These are phyloP conservation scores for Tonatia bakeri DNA, from an alignment of 2,113 vertebrate genomes.

Conservation along the genomic window DNA sequence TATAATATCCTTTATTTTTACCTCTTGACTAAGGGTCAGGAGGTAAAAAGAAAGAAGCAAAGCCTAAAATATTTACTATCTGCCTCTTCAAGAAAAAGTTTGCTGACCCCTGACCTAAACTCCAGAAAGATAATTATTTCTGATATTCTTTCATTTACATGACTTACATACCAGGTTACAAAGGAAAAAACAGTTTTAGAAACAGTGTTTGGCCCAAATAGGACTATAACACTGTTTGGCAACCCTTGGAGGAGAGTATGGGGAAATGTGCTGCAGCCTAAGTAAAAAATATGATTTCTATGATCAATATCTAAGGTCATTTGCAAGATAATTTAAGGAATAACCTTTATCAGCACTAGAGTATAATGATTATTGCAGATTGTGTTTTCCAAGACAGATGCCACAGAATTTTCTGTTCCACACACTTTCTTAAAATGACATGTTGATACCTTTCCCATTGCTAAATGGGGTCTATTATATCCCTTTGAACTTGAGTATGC, in stretches of 20 bases:
- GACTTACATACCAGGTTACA: background rate
- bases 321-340: background rate
- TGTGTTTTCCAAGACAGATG: background rate
- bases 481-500: background rate
- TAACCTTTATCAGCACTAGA: background rate
- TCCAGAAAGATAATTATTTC: background rate
- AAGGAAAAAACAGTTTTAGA: background rate
- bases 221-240: background rate
- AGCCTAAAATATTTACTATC: background rate
- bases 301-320: background rate
- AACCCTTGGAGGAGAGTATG: background rate
- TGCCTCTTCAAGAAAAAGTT: background rate
- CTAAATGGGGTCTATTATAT: background rate
- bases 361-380: background rate
- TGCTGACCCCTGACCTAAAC: background rate
- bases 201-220: background rate
- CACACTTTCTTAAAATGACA: background rate
- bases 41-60: background rate
- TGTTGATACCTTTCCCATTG: background rate
- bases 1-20: background rate
- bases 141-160: background rate
- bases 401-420: background rate
- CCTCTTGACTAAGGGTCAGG: background rate
- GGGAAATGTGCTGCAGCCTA: background rate
- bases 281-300: background rate